Conservation (phyloP, 2,797 vertebrate genomes). For the Tarsius wallacei region DNA sequence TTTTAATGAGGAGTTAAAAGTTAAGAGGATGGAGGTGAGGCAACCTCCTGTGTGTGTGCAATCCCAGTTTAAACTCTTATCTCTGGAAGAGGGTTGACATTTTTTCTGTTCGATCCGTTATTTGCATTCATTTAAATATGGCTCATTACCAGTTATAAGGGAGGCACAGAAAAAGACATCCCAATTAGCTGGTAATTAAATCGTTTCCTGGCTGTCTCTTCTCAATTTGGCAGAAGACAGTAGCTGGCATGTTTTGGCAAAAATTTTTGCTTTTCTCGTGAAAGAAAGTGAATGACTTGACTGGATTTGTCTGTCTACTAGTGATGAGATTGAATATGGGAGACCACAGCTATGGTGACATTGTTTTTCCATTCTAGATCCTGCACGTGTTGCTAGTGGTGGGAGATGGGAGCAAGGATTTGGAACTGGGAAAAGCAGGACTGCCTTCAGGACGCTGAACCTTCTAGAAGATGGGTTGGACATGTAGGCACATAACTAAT, state of each 20-base stretch:
- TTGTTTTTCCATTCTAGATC: not conserved
- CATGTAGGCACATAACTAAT: not conserved
- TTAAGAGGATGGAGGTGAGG: not conserved
- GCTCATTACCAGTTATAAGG: constrained; percentile 60
- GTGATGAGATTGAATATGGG: not conserved
- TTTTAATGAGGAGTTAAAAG: not conserved
- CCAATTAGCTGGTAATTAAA: constrained; percentile 70
- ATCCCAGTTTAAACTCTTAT: not conserved
- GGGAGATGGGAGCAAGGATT: not conserved
- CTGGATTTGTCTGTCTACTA: constrained; percentile 1
- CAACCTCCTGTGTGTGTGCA: not conserved
- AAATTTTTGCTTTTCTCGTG: constrained; percentile 53
- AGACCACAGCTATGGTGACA: not conserved
- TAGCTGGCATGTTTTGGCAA: constrained; percentile 52
- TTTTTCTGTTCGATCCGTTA: constrained; percentile 58
- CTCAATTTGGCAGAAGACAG: constrained; percentile 55
- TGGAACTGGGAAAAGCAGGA: not conserved
- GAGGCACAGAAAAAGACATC: constrained; percentile 52
- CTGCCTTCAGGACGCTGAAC: not conserved
- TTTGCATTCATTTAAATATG: constrained; percentile 69
- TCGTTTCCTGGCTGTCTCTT: constrained; percentile 52
- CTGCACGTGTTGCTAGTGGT: not conserved
- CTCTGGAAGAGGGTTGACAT: not conserved
- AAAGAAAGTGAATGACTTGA: constrained; percentile 13
- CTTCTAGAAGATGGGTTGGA: not conserved